Evolutionary conservation across 2,797 vertebrate species (phyloP).

Genomic region (Helarctos malayanus): DNA sequence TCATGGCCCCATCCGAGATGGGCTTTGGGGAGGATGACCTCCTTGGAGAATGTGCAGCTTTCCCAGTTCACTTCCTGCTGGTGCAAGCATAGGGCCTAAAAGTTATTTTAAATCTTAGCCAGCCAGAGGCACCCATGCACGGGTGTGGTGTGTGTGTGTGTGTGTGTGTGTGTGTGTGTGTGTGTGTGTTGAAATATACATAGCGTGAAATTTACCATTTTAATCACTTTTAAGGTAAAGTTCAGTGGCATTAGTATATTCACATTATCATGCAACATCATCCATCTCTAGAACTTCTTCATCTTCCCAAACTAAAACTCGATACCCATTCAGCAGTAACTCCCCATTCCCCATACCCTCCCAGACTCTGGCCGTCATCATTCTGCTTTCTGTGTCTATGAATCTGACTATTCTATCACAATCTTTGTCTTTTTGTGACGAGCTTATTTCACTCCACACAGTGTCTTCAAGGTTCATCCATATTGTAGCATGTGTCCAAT

Average conservation of each 20-base stretch:
- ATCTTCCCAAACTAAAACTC: background rate
- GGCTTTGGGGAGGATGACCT: background rate
- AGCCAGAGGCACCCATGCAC: background rate
- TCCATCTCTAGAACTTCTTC: background rate
- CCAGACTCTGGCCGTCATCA: background rate
- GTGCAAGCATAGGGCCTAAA: background rate
- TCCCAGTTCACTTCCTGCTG: background rate
- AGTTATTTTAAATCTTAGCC: conserved; percentile 2
- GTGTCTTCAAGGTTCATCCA: background rate
- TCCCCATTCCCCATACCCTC: background rate
- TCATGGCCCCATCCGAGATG: background rate
- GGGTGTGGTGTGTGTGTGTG: background rate
- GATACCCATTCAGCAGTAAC: background rate
- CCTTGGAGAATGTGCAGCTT: background rate
- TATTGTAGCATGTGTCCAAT: background rate
- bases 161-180: background rate
- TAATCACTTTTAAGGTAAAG: background rate
- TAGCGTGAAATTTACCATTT: background rate
- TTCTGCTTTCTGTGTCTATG: background rate
- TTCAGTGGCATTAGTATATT: background rate
- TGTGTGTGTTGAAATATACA: background rate
- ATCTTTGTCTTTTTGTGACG: background rate
- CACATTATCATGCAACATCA: background rate
- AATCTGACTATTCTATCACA: background rate
- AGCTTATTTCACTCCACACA: background rate